Conservation (phyloP, 2,888 invertebrate genomes). For the Isotomurus palustris region DNA sequence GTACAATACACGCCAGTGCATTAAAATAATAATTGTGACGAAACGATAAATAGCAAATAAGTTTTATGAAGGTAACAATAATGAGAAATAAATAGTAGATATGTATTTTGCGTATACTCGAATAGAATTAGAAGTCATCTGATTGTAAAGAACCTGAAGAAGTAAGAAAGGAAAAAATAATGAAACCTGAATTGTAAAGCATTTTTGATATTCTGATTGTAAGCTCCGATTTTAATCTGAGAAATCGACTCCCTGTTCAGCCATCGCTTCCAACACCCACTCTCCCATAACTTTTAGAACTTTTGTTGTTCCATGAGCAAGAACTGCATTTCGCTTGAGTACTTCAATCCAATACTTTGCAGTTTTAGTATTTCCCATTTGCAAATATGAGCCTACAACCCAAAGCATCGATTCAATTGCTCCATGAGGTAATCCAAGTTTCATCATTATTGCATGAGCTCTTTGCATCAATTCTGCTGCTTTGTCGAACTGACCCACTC, state of each 20-base stretch:
- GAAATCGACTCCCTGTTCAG: constrained; percentile 1
- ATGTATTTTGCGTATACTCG: too few species aligned
- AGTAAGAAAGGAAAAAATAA: too few species aligned
- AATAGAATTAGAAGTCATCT: too few species aligned
- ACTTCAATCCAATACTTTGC: constrained; percentile 25
- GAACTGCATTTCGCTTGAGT: constrained; percentile 17
- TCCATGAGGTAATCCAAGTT: constrained; percentile 24
- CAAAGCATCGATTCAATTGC: constrained; percentile 21
- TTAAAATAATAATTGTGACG: too few species aligned
- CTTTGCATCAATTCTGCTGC: constrained; percentile 22
- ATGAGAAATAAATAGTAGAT: too few species aligned
- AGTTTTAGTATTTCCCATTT: constrained; percentile 17
- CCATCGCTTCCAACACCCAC: constrained; percentile 24
- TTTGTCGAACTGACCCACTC: constrained; percentile 25
- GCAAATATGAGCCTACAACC: constrained; percentile 23
- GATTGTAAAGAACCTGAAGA: too few species aligned
- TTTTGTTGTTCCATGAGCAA: constrained; percentile 23
- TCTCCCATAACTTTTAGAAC: constrained; percentile 21
- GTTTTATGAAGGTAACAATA: too few species aligned
- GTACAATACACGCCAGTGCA: too few species aligned
- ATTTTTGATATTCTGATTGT: not conserved
- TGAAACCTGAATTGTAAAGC: too few species aligned
- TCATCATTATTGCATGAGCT: constrained; percentile 13
- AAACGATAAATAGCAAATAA: too few species aligned
- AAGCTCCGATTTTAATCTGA: too few species aligned